These are phyloP conservation scores for Oryctolagus cuniculus DNA, from an alignment of 2,113 vertebrate genomes.

Conservation along the genomic window DNA sequence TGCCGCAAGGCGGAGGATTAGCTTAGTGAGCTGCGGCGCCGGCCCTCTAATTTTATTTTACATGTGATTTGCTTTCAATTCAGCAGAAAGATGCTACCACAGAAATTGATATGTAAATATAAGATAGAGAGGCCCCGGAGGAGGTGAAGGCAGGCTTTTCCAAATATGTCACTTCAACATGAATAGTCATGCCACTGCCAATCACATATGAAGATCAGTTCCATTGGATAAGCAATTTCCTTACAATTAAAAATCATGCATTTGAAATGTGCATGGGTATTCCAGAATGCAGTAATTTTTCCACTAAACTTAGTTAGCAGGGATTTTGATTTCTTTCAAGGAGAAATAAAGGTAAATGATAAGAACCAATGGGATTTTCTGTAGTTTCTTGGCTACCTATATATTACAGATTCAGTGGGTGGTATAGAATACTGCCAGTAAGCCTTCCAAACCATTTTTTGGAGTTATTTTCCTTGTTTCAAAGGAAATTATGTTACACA, in stretches of 20 bases:
- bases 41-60: constrained; percentile 61
- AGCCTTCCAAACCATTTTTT: background rate
- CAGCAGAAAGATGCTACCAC: background rate
- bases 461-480: constrained; percentile 44
- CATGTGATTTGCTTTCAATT: constrained; percentile 40
- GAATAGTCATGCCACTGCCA: background rate
- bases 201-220: background rate
- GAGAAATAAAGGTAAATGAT: constrained; percentile 47
- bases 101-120: constrained; percentile 20
- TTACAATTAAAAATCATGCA: constrained; percentile 1
- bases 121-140: background rate
- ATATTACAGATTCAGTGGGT: constrained; percentile 24
- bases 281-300: background rate
- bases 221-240: background rate
- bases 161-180: background rate
- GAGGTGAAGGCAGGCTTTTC: background rate
- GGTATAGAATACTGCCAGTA: constrained; percentile 19
- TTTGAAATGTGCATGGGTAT: background rate
- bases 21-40: too few relatives aligned
- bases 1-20: too few relatives aligned
- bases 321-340: constrained; percentile 48
- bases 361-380: constrained; percentile 40
- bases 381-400: constrained; percentile 20
- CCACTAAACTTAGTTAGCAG: background rate
- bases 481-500: constrained; percentile 3